A percentile compares a stretch with the other conserved stretches of the same genome.
Evolutionary conservation across 35 echinoderm and acorn worm species (phyloP).

Genomic region (Apostichopus californicus): DNA sequence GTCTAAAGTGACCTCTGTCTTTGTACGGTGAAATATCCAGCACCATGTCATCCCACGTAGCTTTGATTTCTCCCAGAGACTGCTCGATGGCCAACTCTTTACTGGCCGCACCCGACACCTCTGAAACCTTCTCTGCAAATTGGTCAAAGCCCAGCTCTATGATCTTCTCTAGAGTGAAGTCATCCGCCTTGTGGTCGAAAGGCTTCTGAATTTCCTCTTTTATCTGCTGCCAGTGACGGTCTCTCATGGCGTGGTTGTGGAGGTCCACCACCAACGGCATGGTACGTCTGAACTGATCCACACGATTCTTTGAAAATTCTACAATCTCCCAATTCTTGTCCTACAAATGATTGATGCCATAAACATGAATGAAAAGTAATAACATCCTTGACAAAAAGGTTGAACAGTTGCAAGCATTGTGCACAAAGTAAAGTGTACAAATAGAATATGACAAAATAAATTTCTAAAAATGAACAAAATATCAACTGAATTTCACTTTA

Average conservation of each 20-base stretch:
- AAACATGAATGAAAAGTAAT: no score
- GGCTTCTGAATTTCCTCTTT: slow-evolving; percentile 87
- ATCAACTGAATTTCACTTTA: no score
- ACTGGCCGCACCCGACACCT: slow-evolving; percentile 92
- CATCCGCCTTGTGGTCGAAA: slow-evolving; percentile 78
- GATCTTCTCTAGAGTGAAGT: slow-evolving; percentile 94
- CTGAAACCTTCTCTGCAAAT: slow-evolving; percentile 90
- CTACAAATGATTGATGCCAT: slow-evolving; percentile 28
- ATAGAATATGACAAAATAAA: no score
- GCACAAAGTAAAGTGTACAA: no score
- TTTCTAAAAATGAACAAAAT: no score
- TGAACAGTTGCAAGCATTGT: no score
- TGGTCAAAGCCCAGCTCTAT: slow-evolving; percentile 96
- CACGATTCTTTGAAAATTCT: slow-evolving; percentile 75
- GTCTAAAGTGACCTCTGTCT: slow-evolving; percentile 94
- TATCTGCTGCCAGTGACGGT: slow-evolving; percentile 92
- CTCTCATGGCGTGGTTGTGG: slow-evolving; percentile 98
- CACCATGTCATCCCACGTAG: slow-evolving; percentile 84
- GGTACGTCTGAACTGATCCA: slow-evolving; percentile 92
- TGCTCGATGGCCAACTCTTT: slow-evolving; percentile 98
- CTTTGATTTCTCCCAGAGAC: slow-evolving; percentile 73
- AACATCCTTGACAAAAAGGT: no score
- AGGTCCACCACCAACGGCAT: slow-evolving; percentile 94
- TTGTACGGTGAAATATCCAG: slow-evolving; percentile 94
- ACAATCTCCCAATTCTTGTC: slow-evolving; percentile 97